These are phyloP conservation scores for Boleophthalmus pectinirostris DNA, from an alignment of 2,113 vertebrate genomes.

Conservation along the genomic window DNA sequence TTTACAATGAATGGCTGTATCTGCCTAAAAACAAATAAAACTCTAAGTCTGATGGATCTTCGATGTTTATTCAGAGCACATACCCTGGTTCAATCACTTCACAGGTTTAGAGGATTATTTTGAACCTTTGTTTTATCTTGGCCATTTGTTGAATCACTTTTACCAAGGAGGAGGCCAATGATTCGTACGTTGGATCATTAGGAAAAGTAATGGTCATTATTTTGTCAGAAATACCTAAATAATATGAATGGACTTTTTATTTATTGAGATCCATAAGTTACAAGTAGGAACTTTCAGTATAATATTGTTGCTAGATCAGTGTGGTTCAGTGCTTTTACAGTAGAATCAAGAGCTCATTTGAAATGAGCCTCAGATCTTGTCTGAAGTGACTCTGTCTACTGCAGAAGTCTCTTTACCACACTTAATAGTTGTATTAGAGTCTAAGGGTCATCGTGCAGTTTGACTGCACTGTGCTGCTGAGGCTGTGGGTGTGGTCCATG, in stretches of 20 bases:
- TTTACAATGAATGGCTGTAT: background rate
- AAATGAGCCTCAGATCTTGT: background rate
- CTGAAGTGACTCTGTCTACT: background rate
- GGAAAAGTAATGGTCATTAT: background rate
- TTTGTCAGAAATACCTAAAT: background rate
- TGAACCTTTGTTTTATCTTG: background rate
- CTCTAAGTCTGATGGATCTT: too few species aligned
- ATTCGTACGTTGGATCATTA: background rate
- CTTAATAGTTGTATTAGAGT: background rate
- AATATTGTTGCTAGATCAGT: background rate
- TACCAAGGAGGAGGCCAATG: background rate
- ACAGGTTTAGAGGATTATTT: too few species aligned
- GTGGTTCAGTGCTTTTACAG: background rate
- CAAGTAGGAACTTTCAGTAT: background rate
- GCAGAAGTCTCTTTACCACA: background rate
- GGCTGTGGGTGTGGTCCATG: slow-evolving; percentile 62
- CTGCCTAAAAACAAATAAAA: too few species aligned
- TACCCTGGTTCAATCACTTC: too few species aligned
- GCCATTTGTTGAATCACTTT: background rate
- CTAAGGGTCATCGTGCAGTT: slow-evolving; percentile 5
- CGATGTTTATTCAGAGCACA: background rate
- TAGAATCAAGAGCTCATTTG: background rate
- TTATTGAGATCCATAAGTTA: background rate
- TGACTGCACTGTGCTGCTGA: slow-evolving; percentile 19
- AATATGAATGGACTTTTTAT: background rate